phyloP scores from a whole-genome alignment of 2,888 invertebrate genomes.

The Dicyrtomina minuta region DNA sequence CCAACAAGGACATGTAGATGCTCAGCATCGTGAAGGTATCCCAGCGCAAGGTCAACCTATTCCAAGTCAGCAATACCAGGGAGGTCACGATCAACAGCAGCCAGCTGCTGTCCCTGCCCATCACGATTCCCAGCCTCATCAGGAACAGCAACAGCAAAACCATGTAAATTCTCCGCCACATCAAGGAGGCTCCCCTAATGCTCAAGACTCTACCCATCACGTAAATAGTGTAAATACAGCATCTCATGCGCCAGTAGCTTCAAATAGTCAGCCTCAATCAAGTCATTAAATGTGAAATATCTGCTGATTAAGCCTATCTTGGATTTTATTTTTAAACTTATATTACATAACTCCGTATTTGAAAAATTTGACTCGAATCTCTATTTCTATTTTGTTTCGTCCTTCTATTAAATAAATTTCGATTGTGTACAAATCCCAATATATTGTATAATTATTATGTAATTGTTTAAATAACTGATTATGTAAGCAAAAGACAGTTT shows the following conservation, averaged over 20 bases:
- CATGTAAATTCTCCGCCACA: conserved; percentile 29
- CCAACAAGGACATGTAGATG: conserved; percentile 28
- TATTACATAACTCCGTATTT: no score
- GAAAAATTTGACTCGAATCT: no score
- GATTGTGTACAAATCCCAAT: no score
- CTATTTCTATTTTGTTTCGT: no score
- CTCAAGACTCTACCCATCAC: no score
- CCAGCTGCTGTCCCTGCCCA: conserved; percentile 1
- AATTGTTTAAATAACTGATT: no score
- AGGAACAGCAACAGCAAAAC: conserved; percentile 29
- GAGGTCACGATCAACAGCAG: conserved; percentile 10
- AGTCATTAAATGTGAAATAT: conserved; percentile 25
- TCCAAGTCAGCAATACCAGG: conserved; percentile 38
- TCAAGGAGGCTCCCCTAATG: conserved; percentile 13
- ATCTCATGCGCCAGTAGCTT: conserved; percentile 16
- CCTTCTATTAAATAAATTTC: no score
- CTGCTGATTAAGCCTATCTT: no score
- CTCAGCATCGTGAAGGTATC: conserved; percentile 14
- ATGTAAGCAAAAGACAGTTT: no score
- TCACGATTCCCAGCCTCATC: conserved; percentile 10
- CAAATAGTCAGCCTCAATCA: conserved; percentile 17
- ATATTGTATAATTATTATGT: no score
- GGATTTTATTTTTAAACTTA: no score
- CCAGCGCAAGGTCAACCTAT: conserved; percentile 33
- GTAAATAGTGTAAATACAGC: no score